Conservation (phyloP, 2,888 invertebrate species). For the Synergus itoensis region DNA sequence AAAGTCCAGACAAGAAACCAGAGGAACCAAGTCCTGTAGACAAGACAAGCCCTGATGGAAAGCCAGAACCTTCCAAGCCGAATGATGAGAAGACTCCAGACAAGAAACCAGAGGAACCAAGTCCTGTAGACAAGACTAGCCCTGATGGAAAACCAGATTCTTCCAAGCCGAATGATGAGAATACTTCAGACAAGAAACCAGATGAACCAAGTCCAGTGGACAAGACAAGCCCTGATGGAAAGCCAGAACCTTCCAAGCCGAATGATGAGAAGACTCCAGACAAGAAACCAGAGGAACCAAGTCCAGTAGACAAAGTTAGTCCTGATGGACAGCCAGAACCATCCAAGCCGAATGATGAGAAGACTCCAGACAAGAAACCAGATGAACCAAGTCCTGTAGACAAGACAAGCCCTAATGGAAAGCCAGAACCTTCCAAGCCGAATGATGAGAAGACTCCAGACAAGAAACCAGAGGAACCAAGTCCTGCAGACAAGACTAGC, state of each 20-base stretch:
- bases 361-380: neutral
- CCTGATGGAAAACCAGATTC: neutral
- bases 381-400: neutral
- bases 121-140: constrained; percentile 10
- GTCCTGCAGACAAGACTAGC: neutral
- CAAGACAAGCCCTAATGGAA: neutral
- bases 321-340: neutral
- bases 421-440: neutral
- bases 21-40: neutral
- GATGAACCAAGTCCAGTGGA: neutral
- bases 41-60: neutral
- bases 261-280: too few relatives aligned
- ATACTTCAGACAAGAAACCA: neutral
- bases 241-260: neutral
- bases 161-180: neutral
- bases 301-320: too few relatives aligned
- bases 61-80: neutral
- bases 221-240: neutral
- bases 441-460: neutral
- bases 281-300: too few relatives aligned
- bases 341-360: neutral
- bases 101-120: neutral
- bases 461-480: neutral
- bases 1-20: neutral
- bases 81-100: constrained; percentile 8